Percentiles rank a stretch among this genome's conserved stretches.
Evolutionary conservation across 2,113 vertebrate genomes (phyloP).

Genomic region (Rhinolophus ferrumequinum): DNA sequence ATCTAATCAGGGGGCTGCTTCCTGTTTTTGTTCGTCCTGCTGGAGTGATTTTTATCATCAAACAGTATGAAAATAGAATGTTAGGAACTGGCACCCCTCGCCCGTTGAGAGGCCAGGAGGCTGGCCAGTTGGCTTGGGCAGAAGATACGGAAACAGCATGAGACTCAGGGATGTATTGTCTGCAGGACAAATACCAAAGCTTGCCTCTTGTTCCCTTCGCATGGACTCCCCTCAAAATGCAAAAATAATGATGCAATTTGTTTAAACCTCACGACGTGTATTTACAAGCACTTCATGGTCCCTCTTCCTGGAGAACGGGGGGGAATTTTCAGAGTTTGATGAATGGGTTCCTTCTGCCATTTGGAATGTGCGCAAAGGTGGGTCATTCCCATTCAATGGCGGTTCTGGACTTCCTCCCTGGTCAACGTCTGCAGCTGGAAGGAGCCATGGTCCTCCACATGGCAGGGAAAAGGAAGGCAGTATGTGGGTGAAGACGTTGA

Average conservation of each 20-base stretch:
- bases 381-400: constrained; percentile 18
- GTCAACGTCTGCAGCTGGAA: not conserved
- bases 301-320: constrained; percentile 65
- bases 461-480: not conserved
- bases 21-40: constrained; percentile 87
- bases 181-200: constrained; percentile 34
- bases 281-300: constrained; percentile 72
- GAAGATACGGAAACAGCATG: constrained; percentile 55
- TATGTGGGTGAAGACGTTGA: not conserved
- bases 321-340: constrained; percentile 50
- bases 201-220: not conserved
- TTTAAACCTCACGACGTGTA: constrained; percentile 75
- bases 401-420: constrained; percentile 50
- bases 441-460: not conserved
- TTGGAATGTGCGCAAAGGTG: not conserved
- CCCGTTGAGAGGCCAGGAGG: not conserved
- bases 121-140: constrained; percentile 66
- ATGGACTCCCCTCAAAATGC: not conserved
- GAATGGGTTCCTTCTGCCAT: constrained; percentile 75
- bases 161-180: constrained; percentile 46
- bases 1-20: constrained; percentile 87
- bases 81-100: constrained; percentile 79
- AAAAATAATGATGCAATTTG: constrained; percentile 72
- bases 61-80: constrained; percentile 86
- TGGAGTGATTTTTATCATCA: constrained; percentile 87